phyloP scores from a whole-genome alignment of 2,888 invertebrate genomes.

The Thymelicus acteon region DNA sequence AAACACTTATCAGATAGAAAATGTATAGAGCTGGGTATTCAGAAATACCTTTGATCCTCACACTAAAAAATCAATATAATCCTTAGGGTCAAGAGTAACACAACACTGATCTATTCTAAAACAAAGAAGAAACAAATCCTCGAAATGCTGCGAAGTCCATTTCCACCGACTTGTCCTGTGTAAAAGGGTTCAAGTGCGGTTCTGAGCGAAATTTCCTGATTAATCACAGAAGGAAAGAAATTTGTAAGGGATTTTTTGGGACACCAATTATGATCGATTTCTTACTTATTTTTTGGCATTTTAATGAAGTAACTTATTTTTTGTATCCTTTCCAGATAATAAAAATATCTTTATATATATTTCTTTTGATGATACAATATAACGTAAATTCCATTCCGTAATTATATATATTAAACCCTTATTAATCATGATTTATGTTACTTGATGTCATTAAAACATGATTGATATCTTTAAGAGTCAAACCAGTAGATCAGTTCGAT shows the following conservation, averaged over 20 bases:
- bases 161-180: slow-evolving; percentile 76
- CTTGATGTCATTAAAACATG: neutral
- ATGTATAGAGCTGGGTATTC: slow-evolving; percentile 32
- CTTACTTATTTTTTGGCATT: neutral
- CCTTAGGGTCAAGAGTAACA: slow-evolving; percentile 36
- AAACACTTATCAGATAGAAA: slow-evolving; percentile 36
- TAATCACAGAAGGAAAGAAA: slow-evolving; percentile 54
- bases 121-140: slow-evolving; percentile 55
- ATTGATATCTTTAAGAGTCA: neutral
- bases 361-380: too few relatives aligned
- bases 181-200: slow-evolving; percentile 76
- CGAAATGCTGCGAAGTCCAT: slow-evolving; percentile 62
- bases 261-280: neutral
- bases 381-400: too few relatives aligned
- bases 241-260: slow-evolving; percentile 35
- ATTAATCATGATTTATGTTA: neutral
- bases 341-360: too few relatives aligned
- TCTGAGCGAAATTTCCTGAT: slow-evolving; percentile 50
- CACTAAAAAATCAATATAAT: slow-evolving; percentile 30
- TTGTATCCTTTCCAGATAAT: neutral
- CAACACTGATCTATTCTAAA: slow-evolving; percentile 62
- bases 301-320: neutral
- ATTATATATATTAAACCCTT: too few relatives aligned
- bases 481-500: slow-evolving; percentile 6
- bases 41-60: slow-evolving; percentile 30